Evolutionary conservation across 2,113 vertebrate species (phyloP).

Genomic region (Paradoxurus hermaphroditus): DNA sequence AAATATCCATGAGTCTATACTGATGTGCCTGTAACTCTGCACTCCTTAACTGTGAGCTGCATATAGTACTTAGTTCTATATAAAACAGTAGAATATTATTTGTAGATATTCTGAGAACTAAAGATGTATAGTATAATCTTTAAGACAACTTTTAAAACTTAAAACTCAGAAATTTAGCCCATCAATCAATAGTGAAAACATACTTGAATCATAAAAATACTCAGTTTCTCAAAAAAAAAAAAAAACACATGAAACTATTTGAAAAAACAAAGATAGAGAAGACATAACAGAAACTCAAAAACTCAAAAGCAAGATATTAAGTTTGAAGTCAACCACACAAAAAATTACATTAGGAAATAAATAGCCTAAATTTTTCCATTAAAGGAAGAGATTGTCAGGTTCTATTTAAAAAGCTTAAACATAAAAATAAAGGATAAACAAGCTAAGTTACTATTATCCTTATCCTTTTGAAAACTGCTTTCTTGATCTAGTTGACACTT

Average conservation of each 20-base stretch:
- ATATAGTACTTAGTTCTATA: not conserved
- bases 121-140: not conserved
- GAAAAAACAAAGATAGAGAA: not conserved
- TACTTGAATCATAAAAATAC: not conserved
- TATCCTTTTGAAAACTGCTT: not conserved
- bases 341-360: not conserved
- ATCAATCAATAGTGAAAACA: not conserved
- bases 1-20: not conserved
- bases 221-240: not conserved
- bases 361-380: not conserved
- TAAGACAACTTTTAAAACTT: not conserved
- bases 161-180: not conserved
- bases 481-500: not conserved
- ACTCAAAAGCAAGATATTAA: not conserved
- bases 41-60: not conserved
- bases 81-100: not conserved
- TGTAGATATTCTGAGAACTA: not conserved
- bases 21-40: not conserved
- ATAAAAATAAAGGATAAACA: not conserved
- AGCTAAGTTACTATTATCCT: not conserved
- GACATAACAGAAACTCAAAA: not conserved
- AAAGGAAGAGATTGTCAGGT: not conserved
- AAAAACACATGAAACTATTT: not conserved
- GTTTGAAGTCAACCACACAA: not conserved
- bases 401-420: not conserved